Base-by-base conservation (phyloP, 2,797 vertebrate genomes). In the Hippoglossus hippoglossus region DNA sequence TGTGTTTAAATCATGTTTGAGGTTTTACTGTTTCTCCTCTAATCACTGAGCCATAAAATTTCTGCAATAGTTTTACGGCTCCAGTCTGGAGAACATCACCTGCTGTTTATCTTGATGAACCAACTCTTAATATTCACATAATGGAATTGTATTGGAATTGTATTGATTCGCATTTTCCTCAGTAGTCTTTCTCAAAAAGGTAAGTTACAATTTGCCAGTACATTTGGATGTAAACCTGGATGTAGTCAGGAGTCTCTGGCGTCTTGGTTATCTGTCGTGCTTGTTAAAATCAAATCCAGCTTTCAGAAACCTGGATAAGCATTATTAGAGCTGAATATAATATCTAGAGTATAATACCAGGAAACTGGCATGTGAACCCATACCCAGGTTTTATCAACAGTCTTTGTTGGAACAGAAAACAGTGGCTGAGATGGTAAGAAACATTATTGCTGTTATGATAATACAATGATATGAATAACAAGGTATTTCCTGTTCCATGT, bases 21-120 rank as follows among this genome's bases (percentile, higher is more conserved):
- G 56, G 56, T 41, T 59, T 59, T 18, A 24, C 36, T 59, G 5
- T 5, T 9, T 21, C 56, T 24, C 31, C 21, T 39, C 15, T 36
- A 36, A 10, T 34, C 54, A 56, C 28, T 4, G 26, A 46, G 44
- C 15, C 44, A 6, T 11, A 11, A n/a, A 5, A 39, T 55, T 31
- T 9, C 28, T 56, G 25, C 53, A 19, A 54, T 54, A 31, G 25
- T 19, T 55, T 55, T 28, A 31, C 10, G 54, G 28, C 54, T 34
- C 28, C 54, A 34, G 28, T 56, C 16, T 34, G 18, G 54, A 56
- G 21, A 16, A 24, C 39, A 24, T 21, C 57, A 59, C 21, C 54
- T n/a, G 54, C 54, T 56, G 54, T 56, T 56, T 56, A 34, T 12
- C 54, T 21, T 6, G 13, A n/a, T 56, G 54, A 56, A 59, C 5